Evolutionary conservation across 2,888 invertebrate genomes (phyloP).

Genomic region (Synanthedon myopaeformis): DNA sequence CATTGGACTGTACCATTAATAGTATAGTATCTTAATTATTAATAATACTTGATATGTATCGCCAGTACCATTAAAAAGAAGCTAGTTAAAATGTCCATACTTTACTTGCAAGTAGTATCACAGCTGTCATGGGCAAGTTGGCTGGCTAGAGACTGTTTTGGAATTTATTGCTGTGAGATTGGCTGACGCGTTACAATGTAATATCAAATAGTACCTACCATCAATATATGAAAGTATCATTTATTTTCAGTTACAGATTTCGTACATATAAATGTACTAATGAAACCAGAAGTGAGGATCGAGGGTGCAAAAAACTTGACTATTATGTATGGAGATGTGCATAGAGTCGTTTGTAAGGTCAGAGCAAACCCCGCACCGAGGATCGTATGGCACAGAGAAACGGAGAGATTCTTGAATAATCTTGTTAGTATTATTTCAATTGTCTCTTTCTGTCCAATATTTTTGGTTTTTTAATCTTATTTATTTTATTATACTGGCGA

Average conservation of each 20-base stretch:
- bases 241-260: constrained; percentile 34
- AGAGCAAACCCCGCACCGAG: constrained; percentile 35
- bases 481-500: too few species aligned
- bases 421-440: constrained; percentile 25
- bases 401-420: constrained; percentile 35
- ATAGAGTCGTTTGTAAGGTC: constrained; percentile 29
- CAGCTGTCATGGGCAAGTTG: too few species aligned
- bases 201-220: too few species aligned
- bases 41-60: too few species aligned
- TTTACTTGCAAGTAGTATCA: too few species aligned
- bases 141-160: too few species aligned
- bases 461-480: not conserved
- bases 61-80: too few species aligned
- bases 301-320: constrained; percentile 33
- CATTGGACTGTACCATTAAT: too few species aligned
- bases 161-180: too few species aligned
- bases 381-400: constrained; percentile 43
- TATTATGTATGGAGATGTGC: constrained; percentile 27
- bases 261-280: constrained; percentile 25
- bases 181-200: too few species aligned
- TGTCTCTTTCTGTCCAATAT: not conserved
- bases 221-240: not conserved
- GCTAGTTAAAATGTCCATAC: too few species aligned
- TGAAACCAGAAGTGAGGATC: constrained; percentile 37
- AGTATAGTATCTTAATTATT: too few species aligned